Evolutionary conservation across 2,888 invertebrate species (phyloP), one percentile per base, ranked within the genome.

Genomic region (Mesorhabditis belari): DNA sequence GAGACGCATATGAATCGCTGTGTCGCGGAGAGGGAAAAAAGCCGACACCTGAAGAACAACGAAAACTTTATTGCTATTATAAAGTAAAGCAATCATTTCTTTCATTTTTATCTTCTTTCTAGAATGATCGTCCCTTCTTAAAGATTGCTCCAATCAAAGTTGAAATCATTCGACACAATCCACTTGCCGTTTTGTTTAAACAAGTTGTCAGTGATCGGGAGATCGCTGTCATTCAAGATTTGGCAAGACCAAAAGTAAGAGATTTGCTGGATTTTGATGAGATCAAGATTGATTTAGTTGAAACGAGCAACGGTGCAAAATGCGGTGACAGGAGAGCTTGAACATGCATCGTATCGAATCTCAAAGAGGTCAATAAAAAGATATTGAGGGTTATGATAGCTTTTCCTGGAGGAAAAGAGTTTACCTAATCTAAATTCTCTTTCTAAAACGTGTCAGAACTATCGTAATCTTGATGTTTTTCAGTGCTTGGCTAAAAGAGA

Each of bases 271-370:
- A 59, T 58, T 25, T 59, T 27, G n/a, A 24, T 27, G 24, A 28
- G 6, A 12, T 24, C 49, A 4, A 5, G 5, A 49, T 12, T 17
- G n/a, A 56, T 63, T 64, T 66, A 81, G 81, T 73, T 81, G 54
- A 67, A 70, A 55, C 69, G 81, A 35, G 81, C 81, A 17, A 80
- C 80, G 19, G 79, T 80, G 23, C 80, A 81, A 64, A 80, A 80
- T 57, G 70, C 79, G 44, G 60, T 0, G 92, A 95, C 80, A 21
- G 80, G 80, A 29, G 80, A 90, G 79, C 84, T 96, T 72, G 92
- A 93, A 81, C 88, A 89, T 4, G 96, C 96, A 0, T 87, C 89
- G 80, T 98, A 96, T 83, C 87, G 98, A 77, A 95, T 99, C 80
- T 95, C 95, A 82, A 98, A 98, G 85, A 94, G 85, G 85, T 84